A percentile compares a stretch with the other conserved stretches of the same genome.
Evolutionary conservation across 2,888 invertebrate genomes (phyloP).

Genomic region (Aphidoletes aphidimyza): DNA sequence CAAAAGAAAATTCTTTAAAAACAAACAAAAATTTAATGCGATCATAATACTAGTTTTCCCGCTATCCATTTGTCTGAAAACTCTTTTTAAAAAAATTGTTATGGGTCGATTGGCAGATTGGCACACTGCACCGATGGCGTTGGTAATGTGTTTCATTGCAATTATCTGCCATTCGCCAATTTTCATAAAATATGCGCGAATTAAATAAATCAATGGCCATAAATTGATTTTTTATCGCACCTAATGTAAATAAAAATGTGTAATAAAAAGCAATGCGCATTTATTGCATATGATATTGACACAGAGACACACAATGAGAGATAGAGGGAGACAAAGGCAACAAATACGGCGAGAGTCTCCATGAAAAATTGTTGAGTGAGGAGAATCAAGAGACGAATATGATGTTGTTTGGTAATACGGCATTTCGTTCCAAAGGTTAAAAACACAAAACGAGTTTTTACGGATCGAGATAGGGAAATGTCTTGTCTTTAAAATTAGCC

Average conservation of each 20-base stretch:
- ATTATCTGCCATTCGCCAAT: slow-evolving; percentile 25
- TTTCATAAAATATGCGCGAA: neutral
- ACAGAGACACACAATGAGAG: neutral
- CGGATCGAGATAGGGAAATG: neutral
- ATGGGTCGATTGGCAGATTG: no score
- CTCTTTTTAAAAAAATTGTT: no score
- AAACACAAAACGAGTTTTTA: neutral
- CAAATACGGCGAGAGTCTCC: no score
- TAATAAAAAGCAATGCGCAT: slow-evolving; percentile 32
- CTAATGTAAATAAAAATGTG: slow-evolving; percentile 31
- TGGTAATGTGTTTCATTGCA: neutral
- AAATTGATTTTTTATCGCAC: slow-evolving; percentile 33
- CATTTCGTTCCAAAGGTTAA: neutral
- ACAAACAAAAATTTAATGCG: neutral
- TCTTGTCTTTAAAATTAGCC: no score
- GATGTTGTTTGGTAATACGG: neutral
- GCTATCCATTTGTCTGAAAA: no score
- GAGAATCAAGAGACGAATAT: neutral
- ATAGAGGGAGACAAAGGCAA: no score
- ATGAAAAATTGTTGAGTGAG: neutral
- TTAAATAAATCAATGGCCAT: slow-evolving; percentile 25
- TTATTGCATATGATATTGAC: slow-evolving; percentile 51
- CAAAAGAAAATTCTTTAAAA: no score
- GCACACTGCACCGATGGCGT: neutral
- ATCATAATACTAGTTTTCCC: no score